Evolutionary conservation across 2,113 vertebrate genomes (phyloP).

Genomic region (Catagonus wagneri): DNA sequence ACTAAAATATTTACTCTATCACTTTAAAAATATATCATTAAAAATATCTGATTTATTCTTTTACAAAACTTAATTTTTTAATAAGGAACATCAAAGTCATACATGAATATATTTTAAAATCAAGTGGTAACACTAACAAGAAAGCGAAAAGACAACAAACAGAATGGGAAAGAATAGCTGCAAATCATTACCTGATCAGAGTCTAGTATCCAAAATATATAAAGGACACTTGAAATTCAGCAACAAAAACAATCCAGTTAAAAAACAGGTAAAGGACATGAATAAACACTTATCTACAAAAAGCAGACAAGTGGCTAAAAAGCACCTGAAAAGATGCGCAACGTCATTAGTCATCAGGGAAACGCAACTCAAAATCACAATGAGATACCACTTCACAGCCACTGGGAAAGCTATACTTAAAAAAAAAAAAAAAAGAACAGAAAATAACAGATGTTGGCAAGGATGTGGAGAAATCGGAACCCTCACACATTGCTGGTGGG

Average conservation of each 20-base stretch:
- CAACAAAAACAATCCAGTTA: not conserved
- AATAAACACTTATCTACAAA: slow-evolving; percentile 23
- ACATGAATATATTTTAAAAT: slow-evolving; percentile 52
- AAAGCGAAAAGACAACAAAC: slow-evolving; percentile 9
- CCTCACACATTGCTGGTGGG: not conserved
- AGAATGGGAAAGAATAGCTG: not conserved
- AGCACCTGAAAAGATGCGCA: not conserved
- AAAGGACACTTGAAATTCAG: not conserved
- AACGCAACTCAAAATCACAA: not conserved
- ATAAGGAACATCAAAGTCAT: slow-evolving; percentile 36
- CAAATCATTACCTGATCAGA: not conserved
- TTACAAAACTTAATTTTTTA: slow-evolving; percentile 2
- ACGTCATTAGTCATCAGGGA: not conserved
- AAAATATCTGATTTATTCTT: not conserved
- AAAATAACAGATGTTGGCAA: not conserved
- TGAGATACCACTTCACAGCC: not conserved
- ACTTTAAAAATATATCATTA: not conserved
- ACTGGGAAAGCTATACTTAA: not conserved
- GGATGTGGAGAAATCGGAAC: not conserved
- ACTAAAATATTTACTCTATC: not conserved
- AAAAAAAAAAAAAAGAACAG: not conserved
- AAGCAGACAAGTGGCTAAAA: not conserved
- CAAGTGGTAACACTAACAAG: not conserved
- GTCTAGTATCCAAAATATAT: not conserved
- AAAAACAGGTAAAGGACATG: not conserved